Conservation (phyloP, 1,140 invertebrate genomes). For the Trachelipus rathkii region DNA sequence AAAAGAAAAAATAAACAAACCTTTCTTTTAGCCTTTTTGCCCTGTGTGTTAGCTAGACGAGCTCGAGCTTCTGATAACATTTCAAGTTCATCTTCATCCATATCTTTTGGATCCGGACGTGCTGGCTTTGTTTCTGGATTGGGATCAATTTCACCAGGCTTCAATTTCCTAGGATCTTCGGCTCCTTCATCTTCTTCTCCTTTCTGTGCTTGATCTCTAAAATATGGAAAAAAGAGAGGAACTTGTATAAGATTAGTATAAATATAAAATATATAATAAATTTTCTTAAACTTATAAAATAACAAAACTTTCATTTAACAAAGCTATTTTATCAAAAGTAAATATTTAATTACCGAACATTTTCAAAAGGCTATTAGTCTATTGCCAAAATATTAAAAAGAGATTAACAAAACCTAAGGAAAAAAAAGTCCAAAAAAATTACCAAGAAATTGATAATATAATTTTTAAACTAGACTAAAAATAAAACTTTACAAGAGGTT, state of each 20-base stretch:
- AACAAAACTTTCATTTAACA: too few relatives aligned
- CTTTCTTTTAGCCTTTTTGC: slow-evolving; percentile 98
- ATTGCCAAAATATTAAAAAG: too few relatives aligned
- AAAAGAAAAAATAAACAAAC: neutral
- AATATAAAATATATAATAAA: too few relatives aligned
- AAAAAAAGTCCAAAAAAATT: too few relatives aligned
- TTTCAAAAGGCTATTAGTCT: too few relatives aligned
- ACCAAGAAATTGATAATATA: too few relatives aligned
- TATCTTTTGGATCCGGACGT: slow-evolving; percentile 97
- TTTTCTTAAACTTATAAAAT: too few relatives aligned
- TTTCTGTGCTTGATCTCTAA: slow-evolving; percentile 94
- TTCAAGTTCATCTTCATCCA: slow-evolving; percentile 99
- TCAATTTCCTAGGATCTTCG: slow-evolving; percentile 89
- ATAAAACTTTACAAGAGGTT: too few relatives aligned
- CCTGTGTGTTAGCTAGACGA: slow-evolving; percentile 96
- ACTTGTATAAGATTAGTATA: slow-evolving; percentile 20
- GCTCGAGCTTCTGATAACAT: slow-evolving; percentile 99
- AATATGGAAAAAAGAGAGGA: slow-evolving; percentile 36
- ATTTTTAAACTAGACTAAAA: too few relatives aligned
- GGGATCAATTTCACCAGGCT: slow-evolving; percentile 98
- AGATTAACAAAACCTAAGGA: too few relatives aligned
- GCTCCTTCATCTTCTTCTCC: slow-evolving; percentile 92
- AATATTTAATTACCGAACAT: too few relatives aligned
- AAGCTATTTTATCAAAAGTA: too few relatives aligned
- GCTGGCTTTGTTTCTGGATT: slow-evolving; percentile 99